Evolutionary conservation across 2,888 invertebrate genomes (phyloP).

Genomic region (Dyspetes luteomarginatus): DNA sequence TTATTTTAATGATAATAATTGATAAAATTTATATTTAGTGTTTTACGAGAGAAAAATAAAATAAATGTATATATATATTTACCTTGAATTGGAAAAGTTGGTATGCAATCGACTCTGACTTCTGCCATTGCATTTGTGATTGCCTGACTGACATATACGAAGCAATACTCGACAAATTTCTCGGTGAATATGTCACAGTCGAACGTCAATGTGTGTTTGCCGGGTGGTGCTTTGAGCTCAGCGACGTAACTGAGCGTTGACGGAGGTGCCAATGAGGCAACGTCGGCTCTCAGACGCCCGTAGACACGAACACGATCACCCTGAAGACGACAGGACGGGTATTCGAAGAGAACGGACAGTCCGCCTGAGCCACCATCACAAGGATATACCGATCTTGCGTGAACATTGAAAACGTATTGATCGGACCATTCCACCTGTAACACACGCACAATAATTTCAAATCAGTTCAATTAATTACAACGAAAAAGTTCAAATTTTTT

Average conservation of each 20-base stretch:
- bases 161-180: constrained; percentile 93
- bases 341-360: constrained; percentile 92
- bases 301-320: constrained; percentile 92
- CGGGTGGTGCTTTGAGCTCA: constrained; percentile 88
- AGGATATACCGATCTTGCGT: constrained; percentile 92
- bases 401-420: constrained; percentile 93
- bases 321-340: constrained; percentile 92
- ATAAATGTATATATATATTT: neutral
- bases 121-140: constrained; percentile 93
- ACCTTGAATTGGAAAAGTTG: constrained; percentile 93
- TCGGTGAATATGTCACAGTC: constrained; percentile 93
- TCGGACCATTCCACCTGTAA: constrained; percentile 92
- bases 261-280: constrained; percentile 88
- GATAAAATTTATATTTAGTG: no score
- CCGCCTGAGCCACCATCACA: constrained; percentile 90
- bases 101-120: constrained; percentile 93
- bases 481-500: constrained; percentile 2
- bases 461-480: constrained; percentile 13
- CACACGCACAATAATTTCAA: constrained; percentile 43
- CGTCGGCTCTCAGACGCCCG: constrained; percentile 89
- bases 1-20: no score
- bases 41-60: neutral
- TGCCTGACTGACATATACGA: constrained; percentile 94
- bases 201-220: constrained; percentile 90
- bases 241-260: constrained; percentile 87